Conservation (phyloP, 2,113 vertebrate species). For the Delphinus delphis region DNA sequence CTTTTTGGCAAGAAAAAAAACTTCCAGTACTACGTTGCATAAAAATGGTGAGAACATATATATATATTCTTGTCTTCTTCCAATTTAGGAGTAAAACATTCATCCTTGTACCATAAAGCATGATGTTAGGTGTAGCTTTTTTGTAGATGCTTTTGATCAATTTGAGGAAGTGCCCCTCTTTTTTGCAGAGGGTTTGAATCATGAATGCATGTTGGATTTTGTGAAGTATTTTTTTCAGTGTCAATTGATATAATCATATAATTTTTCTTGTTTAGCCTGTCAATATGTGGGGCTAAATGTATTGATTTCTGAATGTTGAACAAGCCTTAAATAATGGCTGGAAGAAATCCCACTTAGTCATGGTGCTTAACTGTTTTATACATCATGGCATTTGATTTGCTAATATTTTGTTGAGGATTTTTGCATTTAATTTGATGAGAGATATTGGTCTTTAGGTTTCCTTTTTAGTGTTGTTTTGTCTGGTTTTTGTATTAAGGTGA, state of each 20-base stretch:
- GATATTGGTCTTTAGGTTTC: not conserved
- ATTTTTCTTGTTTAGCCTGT: not conserved
- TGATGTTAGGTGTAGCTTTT: not conserved
- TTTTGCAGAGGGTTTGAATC: not conserved
- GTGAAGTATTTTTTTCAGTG: not conserved
- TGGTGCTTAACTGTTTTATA: not conserved
- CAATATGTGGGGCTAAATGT: not conserved
- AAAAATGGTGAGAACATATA: not conserved
- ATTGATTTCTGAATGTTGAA: constrained; percentile 5
- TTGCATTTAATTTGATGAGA: not conserved
- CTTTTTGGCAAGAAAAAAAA: not conserved
- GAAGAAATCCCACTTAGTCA: not conserved
- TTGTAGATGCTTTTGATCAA: not conserved
- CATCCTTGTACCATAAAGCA: not conserved
- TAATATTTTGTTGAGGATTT: constrained; percentile 15
- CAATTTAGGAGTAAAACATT: not conserved
- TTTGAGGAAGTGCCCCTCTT: not conserved
- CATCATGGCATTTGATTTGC: not conserved
- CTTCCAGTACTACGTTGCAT: not conserved
- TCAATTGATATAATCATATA: not conserved
- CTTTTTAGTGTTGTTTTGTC: not conserved
- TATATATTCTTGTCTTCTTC: not conserved
- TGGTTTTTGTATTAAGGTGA: not conserved
- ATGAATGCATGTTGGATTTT: not conserved
- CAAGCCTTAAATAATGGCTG: not conserved